Base-by-base conservation (phyloP, 2,797 vertebrate species). In the Halcyon chelicuti region DNA sequence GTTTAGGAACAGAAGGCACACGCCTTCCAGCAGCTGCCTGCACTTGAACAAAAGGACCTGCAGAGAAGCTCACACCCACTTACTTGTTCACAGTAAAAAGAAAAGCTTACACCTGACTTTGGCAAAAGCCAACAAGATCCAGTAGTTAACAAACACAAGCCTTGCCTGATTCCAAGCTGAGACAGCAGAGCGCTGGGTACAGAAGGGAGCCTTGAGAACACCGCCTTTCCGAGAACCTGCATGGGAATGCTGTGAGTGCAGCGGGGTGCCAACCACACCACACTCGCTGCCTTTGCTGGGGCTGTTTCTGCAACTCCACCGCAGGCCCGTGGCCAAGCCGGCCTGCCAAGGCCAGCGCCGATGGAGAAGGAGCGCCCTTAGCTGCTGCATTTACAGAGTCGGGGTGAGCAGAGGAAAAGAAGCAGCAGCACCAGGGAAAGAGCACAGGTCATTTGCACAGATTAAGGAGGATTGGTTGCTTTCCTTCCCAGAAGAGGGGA, bases 181-280 rank as follows among this genome's bases (percentile, higher is more conserved):
- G 29, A 57, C 16, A 86, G 23, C 25, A 60, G 31, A 87, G n/a
- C 12, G 14, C 13, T 73, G 35, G 44, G 40, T 21, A 63, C 3
- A 37, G 17, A 20, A 54, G 21, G 60, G 13, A 8, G 25, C 65
- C 77, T 88, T 39, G 26, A 37, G 44, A 92, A 57, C 25, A 46
- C 9, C 0, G 2, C 15, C n/a, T 73, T 66, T 28, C 58, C 68
- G 47, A 10, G n/a, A 61, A 18, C 5, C 47, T n/a, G 28, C 35
- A 18, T 9, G 21, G 19, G 33, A 51, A 7, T 1, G 12, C 37
- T 5, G 29, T 0, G 0, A 55, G 47, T 31, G 23, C 4, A 33
- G 47, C 3, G 4, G 40, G 29, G 44, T 61, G 46, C 1, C 70
- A 73, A 73, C 15, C 28, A 57, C 62, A 52, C 23, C 39, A 47